phyloP scores from a whole-genome alignment of 1,140 invertebrate genomes.

The Lamellibrachia luymesi region DNA sequence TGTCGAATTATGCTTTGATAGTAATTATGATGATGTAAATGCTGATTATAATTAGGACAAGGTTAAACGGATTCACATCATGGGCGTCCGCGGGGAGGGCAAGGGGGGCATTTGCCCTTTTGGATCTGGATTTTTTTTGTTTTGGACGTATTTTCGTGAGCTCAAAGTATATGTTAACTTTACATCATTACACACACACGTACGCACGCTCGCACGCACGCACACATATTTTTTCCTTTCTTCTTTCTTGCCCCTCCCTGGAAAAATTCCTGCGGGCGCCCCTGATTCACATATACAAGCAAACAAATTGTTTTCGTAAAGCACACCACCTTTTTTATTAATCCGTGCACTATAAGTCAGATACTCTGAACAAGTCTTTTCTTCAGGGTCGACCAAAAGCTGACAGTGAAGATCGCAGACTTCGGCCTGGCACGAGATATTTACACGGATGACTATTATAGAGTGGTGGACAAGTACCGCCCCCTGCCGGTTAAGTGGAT shows the following conservation, averaged over 20 bases:
- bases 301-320: background rate
- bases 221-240: too few species aligned
- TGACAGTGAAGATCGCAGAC: conserved; percentile 49
- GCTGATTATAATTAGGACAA: background rate
- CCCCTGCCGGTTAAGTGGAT: conserved; percentile 44
- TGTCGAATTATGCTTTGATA: background rate
- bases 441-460: conserved; percentile 48
- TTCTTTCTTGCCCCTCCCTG: too few species aligned
- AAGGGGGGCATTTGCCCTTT: too few species aligned
- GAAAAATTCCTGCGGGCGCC: background rate
- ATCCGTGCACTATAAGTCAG: background rate
- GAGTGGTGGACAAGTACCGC: conserved; percentile 13
- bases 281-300: background rate
- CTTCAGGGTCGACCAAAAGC: conserved; percentile 36
- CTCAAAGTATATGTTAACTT: too few species aligned
- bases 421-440: conserved; percentile 51
- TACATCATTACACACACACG: too few species aligned
- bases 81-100: background rate
- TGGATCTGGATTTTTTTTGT: too few species aligned
- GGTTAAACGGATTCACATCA: background rate
- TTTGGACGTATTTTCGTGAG: too few species aligned
- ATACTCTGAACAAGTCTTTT: background rate
- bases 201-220: too few species aligned
- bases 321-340: background rate
- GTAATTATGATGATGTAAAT: background rate